Base-by-base conservation (phyloP, 2,888 invertebrate species). In the Eupeodes luniger region DNA sequence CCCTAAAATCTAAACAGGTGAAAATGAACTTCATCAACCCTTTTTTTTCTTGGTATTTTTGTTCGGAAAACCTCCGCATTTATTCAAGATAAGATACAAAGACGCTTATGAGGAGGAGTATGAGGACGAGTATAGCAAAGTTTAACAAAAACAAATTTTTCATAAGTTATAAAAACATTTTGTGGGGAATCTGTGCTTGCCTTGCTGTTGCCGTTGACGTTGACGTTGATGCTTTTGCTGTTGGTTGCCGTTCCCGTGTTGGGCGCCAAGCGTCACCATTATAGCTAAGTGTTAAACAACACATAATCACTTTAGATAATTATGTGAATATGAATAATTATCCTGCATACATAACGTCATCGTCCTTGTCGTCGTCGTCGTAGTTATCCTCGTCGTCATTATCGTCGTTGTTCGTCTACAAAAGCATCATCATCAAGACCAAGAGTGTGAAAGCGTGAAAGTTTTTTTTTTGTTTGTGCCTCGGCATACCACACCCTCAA, bases 241-340 rank as follows among this genome's bases (percentile, higher is more conserved):
- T 27, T 19, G 19, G 19, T 19, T 27, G 27, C 2, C 27, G 27
- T 27, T 27, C 27, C 27, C 27, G 4, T 51, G 49, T 75, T 49
- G 64, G 47, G 49, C n/a, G 59, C 34, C 34, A 59, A 59, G 59
- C 59, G 1, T 59, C 74, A n/a, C 49, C 81, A 66, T 77, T 72
- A 74, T 72, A 61, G 66, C 53, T 34, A 77, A 77, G 81, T 81
- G 81, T 81, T 81, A 61, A 81, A 55, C 81, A 77, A 67, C 81
- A 66, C 81, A 81, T 85, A 69, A 85, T 81, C 76, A 72, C 85
- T 81, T 77, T 59, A 81, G 81, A 77, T 72, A 72, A 85, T 85
- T 72, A 74, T 83, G 55, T 61, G 77, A 47, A 72, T 83, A 83
- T 81, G 76, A 81, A 81, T 81, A 85, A 72, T 81, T 77, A 85